Evolutionary conservation across 2,797 vertebrate species (phyloP).

Genomic region (Smutsia temminckii): DNA sequence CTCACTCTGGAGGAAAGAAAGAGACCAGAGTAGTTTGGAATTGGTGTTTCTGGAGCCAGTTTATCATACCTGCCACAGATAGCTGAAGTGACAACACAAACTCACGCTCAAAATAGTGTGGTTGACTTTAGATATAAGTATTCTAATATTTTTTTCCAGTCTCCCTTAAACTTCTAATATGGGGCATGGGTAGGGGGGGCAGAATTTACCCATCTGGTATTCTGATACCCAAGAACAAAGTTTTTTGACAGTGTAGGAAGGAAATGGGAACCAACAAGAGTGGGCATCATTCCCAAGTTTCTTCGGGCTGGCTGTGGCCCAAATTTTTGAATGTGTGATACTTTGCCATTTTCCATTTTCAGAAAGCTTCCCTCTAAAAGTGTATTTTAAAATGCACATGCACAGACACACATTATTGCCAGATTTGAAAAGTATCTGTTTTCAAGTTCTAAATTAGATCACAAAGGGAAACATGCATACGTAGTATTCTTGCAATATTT

Average conservation of each 20-base stretch:
- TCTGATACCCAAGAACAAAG: constrained; percentile 11
- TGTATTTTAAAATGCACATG: constrained; percentile 11
- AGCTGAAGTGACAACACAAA: not conserved
- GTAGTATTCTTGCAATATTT: not conserved
- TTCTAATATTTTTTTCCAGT: not conserved
- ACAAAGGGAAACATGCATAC: constrained; percentile 34
- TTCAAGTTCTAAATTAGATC: constrained; percentile 42
- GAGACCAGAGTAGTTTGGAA: not conserved
- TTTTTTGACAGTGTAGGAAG: constrained; percentile 18
- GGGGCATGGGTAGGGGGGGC: not conserved
- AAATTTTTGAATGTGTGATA: not conserved
- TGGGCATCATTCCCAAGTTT: not conserved
- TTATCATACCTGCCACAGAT: not conserved
- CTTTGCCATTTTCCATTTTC: constrained; percentile 19
- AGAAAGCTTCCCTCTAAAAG: constrained; percentile 32
- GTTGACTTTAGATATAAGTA: not conserved
- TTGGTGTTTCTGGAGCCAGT: not conserved
- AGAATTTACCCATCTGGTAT: constrained; percentile 10
- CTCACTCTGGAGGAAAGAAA: constrained; percentile 4
- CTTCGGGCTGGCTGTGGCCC: not conserved
- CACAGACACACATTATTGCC: constrained; percentile 49
- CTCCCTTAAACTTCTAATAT: not conserved
- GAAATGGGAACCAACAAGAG: constrained; percentile 12
- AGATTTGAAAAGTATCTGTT: constrained; percentile 52
- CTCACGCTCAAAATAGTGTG: not conserved